Percentiles rank a stretch among this genome's conserved stretches.
phyloP scores from a whole-genome alignment of 2,888 invertebrate genomes.

The Pseudococcus longispinus region DNA sequence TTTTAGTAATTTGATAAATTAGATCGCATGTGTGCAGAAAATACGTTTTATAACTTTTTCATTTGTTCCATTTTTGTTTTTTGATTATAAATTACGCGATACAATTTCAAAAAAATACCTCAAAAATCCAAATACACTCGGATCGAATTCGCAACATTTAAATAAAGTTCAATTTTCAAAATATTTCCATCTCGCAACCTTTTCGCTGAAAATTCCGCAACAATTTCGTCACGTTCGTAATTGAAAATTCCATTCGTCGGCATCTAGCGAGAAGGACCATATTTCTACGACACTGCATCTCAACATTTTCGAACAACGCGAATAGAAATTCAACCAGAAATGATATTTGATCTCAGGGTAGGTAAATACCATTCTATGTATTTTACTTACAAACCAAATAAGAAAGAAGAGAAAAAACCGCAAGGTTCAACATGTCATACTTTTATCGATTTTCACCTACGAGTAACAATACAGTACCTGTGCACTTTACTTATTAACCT shows the following conservation, averaged over 20 bases:
- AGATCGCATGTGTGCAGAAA: no score
- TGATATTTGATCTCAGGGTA: neutral
- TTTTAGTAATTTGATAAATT: no score
- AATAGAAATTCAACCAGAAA: neutral
- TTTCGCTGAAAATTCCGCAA: no score
- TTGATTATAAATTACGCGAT: no score
- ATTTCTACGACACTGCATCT: neutral
- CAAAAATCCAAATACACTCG: no score
- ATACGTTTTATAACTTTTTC: no score
- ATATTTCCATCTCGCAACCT: no score
- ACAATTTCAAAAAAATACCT: no score
- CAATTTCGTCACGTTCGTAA: no score
- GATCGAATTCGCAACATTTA: no score
- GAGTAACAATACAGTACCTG: constrained; percentile 19
- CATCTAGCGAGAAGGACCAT: neutral
- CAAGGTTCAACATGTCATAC: neutral
- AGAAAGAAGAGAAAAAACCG: neutral
- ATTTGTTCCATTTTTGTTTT: no score
- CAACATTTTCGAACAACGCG: neutral
- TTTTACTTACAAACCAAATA: constrained; percentile 11
- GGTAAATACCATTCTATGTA: neutral
- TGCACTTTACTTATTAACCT: constrained; percentile 28
- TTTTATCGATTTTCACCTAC: constrained; percentile 5
- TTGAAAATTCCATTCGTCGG: neutral
- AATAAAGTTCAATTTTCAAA: no score